These are phyloP conservation scores for Actinia equina DNA, from an alignment of 64 coral and sea anemone genomes.

Conservation along the genomic window DNA sequence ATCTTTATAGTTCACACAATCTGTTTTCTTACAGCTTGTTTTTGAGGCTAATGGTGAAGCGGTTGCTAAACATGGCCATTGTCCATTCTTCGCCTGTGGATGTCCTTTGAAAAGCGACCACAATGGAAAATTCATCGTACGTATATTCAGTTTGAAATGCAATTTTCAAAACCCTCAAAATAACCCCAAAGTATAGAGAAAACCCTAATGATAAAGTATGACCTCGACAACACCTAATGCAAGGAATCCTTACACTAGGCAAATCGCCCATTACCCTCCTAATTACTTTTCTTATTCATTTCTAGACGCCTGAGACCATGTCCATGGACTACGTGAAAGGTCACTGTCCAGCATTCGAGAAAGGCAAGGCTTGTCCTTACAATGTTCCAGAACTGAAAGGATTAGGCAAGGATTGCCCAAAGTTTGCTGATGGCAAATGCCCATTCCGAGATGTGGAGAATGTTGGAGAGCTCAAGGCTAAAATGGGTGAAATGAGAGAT, in stretches of 20 bases:
- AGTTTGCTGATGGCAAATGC: conserved; percentile 13
- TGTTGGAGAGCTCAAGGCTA: not conserved
- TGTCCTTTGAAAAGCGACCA: not conserved
- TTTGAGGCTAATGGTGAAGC: not conserved
- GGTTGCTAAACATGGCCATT: not conserved
- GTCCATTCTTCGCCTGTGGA: not conserved
- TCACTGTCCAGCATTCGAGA: not conserved
- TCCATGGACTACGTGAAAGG: not conserved
- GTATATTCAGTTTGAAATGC: not conserved
- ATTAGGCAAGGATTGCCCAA: not conserved
- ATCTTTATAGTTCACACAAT: no score
- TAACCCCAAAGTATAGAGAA: no score
- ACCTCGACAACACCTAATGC: no score
- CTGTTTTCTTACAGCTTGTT: not conserved
- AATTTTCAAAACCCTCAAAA: no score
- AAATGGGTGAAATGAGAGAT: conserved; percentile 21
- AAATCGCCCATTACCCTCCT: not conserved
- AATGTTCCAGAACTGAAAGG: conserved; percentile 1
- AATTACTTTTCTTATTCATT: not conserved
- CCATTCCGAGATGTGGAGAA: conserved; percentile 8
- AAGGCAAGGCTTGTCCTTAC: not conserved
- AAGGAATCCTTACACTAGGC: no score
- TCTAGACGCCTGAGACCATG: not conserved
- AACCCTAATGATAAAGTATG: no score
- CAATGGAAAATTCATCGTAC: conserved; percentile 2